phyloP scores from a whole-genome alignment of 2,888 invertebrate genomes.

The Pyrochroa serraticornis region DNA sequence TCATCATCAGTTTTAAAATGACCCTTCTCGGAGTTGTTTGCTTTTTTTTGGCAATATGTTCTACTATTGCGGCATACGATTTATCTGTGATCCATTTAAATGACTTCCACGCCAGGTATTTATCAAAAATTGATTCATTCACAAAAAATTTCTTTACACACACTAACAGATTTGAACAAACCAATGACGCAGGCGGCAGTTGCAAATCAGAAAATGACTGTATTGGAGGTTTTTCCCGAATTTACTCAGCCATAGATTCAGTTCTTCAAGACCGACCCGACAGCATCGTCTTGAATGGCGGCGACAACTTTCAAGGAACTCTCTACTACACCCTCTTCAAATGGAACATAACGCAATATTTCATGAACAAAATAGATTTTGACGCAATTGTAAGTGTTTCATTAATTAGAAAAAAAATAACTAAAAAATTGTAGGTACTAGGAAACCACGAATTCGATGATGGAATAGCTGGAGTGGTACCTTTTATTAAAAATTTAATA shows the following conservation, averaged over 20 bases:
- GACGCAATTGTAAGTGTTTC: constrained; percentile 72
- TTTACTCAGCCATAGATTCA: constrained; percentile 63
- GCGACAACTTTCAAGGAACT: constrained; percentile 85
- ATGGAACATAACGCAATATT: constrained; percentile 75
- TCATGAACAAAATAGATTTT: constrained; percentile 76
- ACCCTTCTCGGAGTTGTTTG: too few species aligned
- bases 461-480: constrained; percentile 71
- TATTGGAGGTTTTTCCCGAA: constrained; percentile 73
- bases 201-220: constrained; percentile 56
- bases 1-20: too few species aligned
- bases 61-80: not conserved
- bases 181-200: constrained; percentile 24
- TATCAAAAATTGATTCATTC: not conserved
- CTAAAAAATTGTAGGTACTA: constrained; percentile 64
- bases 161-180: constrained; percentile 34
- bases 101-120: constrained; percentile 18
- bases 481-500: constrained; percentile 69
- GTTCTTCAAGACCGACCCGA: constrained; percentile 58
- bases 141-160: not conserved
- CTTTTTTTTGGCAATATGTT: too few species aligned
- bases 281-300: constrained; percentile 77
- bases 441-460: constrained; percentile 91
- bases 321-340: constrained; percentile 80
- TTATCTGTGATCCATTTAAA: constrained; percentile 17
- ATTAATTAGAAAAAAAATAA: not conserved